Evolutionary conservation across 2,888 invertebrate genomes (phyloP), one percentile per base, ranked within the genome.

Genomic region (Zaprionus obscuricornis): DNA sequence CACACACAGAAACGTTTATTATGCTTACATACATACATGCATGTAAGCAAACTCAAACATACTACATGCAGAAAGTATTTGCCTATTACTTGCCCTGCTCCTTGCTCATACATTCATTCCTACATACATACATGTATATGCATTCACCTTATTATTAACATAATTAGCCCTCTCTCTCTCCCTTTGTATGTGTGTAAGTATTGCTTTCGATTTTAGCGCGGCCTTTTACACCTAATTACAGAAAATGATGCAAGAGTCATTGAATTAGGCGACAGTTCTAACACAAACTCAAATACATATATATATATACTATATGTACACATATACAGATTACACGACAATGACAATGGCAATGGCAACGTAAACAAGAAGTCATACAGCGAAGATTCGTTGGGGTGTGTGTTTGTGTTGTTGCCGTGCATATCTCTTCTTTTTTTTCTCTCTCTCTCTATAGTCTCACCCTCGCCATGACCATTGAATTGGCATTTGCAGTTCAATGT

Each of bases 401-500:
- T 59, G 29, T 8, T 18, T 39, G 50, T 56, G 39, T 52, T 39
- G 29, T 54, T 39, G 40, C 10, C 31, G 24, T 51, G 27, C 47
- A 27, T 13, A 3, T 37, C 10, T 60, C 31, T 20, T 33, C 22
- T 18, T 36, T 11, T 13, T 11, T 33, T 34, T 42, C 29, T 43
- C 62, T 39, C 17, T 39, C 36, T 47, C 27, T 29, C 51, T 55
- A 50, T 47, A 57, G 63, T 57, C 68, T 67, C 74, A 75, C 75
- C 75, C 81, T 81, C 83, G 66, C 79, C 79, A 45, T 81, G 81
- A 81, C 83, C 81, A 77, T 81, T 74, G 74, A 72, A 83, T 82
- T 78, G 75, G 75, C 82, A 74, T 74, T 83, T 83, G 77, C 81
- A 83, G 81, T 81, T 81, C 81, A 81, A 81, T 83, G 81, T 74